Evolutionary conservation across 2,113 vertebrate species (phyloP), one percentile per base, ranked within the genome.

Genomic region (Anthoscopus minutus): DNA sequence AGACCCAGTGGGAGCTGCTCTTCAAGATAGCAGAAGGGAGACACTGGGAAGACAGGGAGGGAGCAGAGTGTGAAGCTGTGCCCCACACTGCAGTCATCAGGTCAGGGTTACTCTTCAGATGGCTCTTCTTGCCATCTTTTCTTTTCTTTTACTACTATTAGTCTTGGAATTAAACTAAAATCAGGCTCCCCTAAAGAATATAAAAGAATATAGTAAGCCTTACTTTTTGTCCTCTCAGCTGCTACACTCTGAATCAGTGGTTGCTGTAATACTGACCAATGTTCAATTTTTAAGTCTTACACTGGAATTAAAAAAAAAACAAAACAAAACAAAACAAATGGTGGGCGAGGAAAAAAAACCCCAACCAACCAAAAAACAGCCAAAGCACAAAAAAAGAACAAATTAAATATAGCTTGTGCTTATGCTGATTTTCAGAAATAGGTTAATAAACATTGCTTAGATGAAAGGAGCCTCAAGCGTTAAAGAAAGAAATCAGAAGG

Each of bases 401-500:
- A 93, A 92, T 95, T 93, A 96, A 96, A 95, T 95, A 88, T 74
- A 86, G 56, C 69, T 95, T 92, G 23, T 84, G 85, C 94, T 93
- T 94, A 93, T 88, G 85, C 82, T 90, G 93, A 92, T 94, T 94
- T 94, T 94, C 92, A 94, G 89, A 95, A 96, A 97, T 95, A 97
- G 85, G 92, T 96, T 96, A 97, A 96, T 97, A 98, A 97, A 96
- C 89, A 96, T 67, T 89, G 93, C 94, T 90, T 89, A 90, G 61
- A 95, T 94, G 95, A 96, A 97, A 97, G 93, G 92, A 94, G 93
- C 94, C 96, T 96, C 94, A 92, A 97, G 97, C 96, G 81, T 73
- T 93, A 95, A 97, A 76, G 67, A 94, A 97, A 96, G 96, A 98
- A 97, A 95, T 94, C 86, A 87, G 95, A 96, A 96, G 90, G 97